Evolutionary conservation across 2,113 vertebrate species (phyloP).

Genomic region (Eudyptes chrysolophus): DNA sequence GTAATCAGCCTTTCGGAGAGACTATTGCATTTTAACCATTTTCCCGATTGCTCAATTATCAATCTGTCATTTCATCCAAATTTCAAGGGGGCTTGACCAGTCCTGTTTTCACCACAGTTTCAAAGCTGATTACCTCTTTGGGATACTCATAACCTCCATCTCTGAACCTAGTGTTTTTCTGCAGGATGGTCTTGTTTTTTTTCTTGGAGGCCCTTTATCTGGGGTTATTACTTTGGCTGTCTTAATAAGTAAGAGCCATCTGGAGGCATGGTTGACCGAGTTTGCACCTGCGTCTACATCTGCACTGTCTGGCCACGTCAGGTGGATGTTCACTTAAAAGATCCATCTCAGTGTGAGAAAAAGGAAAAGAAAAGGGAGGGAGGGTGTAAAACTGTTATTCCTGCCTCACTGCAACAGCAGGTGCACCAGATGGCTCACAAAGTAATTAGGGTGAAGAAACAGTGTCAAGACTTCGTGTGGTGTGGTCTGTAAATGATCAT

Average conservation of each 20-base stretch:
- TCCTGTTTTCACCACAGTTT: background rate
- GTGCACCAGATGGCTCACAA: constrained; percentile 65
- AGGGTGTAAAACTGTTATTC: constrained; percentile 51
- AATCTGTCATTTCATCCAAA: constrained; percentile 20
- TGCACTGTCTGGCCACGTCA: constrained; percentile 59
- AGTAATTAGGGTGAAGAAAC: constrained; percentile 62
- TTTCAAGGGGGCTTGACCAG: background rate
- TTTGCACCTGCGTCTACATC: constrained; percentile 64
- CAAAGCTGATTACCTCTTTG: constrained; percentile 8
- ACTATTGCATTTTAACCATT: constrained; percentile 3
- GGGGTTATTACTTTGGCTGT: constrained; percentile 58
- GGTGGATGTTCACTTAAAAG: constrained; percentile 60
- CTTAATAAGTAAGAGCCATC: constrained; percentile 69
- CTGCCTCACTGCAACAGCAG: constrained; percentile 57
- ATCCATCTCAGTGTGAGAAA: constrained; percentile 59
- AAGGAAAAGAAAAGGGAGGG: constrained; percentile 36
- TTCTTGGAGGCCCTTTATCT: constrained; percentile 28
- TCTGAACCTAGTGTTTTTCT: constrained; percentile 25
- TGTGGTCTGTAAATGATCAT: constrained; percentile 51
- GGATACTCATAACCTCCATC: constrained; percentile 2
- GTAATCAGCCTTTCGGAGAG: constrained; percentile 8
- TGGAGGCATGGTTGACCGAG: constrained; percentile 57
- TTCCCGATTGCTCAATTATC: constrained; percentile 4
- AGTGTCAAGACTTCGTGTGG: constrained; percentile 41
- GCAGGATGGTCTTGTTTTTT: background rate